phyloP scores from a whole-genome alignment of 1,140 invertebrate species.

The Brachionus angularis region DNA sequence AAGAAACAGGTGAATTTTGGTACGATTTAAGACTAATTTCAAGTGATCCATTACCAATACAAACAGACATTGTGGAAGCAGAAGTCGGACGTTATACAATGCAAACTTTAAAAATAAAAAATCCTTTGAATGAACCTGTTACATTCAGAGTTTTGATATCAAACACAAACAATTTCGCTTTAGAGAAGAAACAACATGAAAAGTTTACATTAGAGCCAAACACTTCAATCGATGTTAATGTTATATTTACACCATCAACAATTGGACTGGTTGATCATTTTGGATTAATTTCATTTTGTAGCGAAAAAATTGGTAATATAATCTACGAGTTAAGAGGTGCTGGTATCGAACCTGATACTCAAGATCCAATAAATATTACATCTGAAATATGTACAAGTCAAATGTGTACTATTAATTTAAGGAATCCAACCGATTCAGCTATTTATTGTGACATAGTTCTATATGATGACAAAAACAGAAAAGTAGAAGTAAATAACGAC shows the following conservation, averaged over 20 bases:
- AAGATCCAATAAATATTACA: constrained; percentile 37
- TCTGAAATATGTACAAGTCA: constrained; percentile 21
- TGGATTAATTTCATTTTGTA: constrained; percentile 52
- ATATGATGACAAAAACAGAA: constrained; percentile 44
- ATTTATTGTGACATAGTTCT: constrained; percentile 37
- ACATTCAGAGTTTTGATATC: constrained; percentile 51
- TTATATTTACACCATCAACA: constrained; percentile 56
- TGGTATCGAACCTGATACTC: constrained; percentile 33
- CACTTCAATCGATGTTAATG: constrained; percentile 49
- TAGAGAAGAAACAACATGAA: constrained; percentile 51
- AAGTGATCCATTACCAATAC: constrained; percentile 50
- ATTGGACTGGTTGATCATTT: constrained; percentile 52
- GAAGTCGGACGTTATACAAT: constrained; percentile 56
- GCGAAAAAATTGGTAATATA: constrained; percentile 50
- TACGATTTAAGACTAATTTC: constrained; percentile 52
- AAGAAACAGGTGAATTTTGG: constrained; percentile 56
- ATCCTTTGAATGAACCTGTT: constrained; percentile 53
- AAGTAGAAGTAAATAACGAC: constrained; percentile 16
- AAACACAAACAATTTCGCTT: constrained; percentile 55
- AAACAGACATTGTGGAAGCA: constrained; percentile 53
- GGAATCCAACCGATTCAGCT: constrained; percentile 22
- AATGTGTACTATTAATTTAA: constrained; percentile 37
- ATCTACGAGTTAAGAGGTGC: constrained; percentile 22
- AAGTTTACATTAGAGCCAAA: constrained; percentile 49
- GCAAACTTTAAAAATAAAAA: constrained; percentile 51